Evolutionary conservation across 2,888 invertebrate genomes (phyloP).

Genomic region (Eustalomyia histrio): DNA sequence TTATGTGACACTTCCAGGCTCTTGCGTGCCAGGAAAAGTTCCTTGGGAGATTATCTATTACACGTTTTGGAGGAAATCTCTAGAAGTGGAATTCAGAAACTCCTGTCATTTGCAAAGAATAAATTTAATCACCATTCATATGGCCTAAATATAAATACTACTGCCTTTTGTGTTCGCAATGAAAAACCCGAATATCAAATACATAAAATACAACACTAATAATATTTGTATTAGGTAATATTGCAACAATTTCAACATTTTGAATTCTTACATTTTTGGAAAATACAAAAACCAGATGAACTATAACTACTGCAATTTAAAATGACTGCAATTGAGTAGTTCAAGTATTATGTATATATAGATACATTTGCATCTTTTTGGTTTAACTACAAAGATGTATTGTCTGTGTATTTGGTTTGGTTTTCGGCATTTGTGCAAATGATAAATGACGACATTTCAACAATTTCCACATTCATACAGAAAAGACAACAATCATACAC

Average conservation of each 20-base stretch:
- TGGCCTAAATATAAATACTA: too few relatives aligned
- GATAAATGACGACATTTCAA: conserved; percentile 75
- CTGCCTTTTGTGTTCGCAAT: too few relatives aligned
- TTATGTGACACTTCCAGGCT: too few relatives aligned
- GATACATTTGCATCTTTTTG: background rate
- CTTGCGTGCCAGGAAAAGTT: too few relatives aligned
- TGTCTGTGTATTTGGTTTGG: conserved; percentile 38
- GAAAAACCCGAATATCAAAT: too few relatives aligned
- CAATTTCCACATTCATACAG: conserved; percentile 69
- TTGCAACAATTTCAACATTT: background rate
- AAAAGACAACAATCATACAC: conserved; percentile 62
- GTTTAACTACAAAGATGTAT: background rate
- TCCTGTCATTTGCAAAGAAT: too few relatives aligned
- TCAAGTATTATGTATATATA: conserved; percentile 1
- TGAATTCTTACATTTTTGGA: conserved; percentile 7
- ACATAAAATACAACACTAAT: too few relatives aligned
- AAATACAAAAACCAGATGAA: conserved; percentile 37
- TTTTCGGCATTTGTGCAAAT: conserved; percentile 69
- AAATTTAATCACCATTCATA: too few relatives aligned
- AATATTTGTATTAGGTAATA: background rate
- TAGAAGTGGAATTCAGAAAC: too few relatives aligned
- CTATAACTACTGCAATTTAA: conserved; percentile 23
- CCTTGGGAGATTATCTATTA: too few relatives aligned
- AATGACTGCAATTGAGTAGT: conserved; percentile 48
- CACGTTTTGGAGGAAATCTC: too few relatives aligned